Evolutionary conservation across 2,888 invertebrate genomes (phyloP).

Genomic region (Lycophotia porphyrea): DNA sequence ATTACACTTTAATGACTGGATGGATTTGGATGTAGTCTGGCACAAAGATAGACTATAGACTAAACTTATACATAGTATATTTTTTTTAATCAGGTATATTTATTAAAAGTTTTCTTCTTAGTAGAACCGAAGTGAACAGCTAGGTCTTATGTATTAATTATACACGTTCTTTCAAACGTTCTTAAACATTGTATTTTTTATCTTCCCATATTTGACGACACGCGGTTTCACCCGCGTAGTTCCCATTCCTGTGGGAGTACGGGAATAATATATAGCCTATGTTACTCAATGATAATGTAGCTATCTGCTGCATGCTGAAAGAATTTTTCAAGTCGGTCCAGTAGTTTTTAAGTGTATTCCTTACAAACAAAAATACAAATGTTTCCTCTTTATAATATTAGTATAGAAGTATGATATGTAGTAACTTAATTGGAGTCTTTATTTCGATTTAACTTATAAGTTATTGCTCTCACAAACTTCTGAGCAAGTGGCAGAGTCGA

Average conservation of each 20-base stretch:
- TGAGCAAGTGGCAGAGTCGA: conserved; percentile 1
- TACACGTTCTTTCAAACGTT: not conserved
- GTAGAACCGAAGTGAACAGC: not conserved
- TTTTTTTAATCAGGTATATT: not conserved
- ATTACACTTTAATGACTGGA: not conserved
- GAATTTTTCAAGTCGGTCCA: no score
- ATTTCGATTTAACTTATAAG: conserved; percentile 12
- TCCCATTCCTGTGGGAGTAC: no score
- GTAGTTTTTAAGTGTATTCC: no score
- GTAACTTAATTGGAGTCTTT: conserved; percentile 1
- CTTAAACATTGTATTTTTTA: not conserved
- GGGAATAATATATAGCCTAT: no score
- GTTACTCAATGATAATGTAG: no score
- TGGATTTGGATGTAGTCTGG: not conserved
- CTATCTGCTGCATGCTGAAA: no score
- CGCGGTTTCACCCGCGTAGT: no score
- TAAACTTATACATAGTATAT: not conserved
- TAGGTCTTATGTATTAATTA: not conserved
- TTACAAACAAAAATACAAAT: no score
- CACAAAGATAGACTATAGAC: not conserved
- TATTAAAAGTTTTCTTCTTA: not conserved
- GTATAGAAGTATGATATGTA: no score
- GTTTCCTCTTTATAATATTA: no score
- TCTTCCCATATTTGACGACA: not conserved
- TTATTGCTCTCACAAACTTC: conserved; percentile 28